Evolutionary conservation across 2,797 vertebrate species (phyloP), one percentile per base, ranked within the genome.

Genomic region (Ispidina lecontei): DNA sequence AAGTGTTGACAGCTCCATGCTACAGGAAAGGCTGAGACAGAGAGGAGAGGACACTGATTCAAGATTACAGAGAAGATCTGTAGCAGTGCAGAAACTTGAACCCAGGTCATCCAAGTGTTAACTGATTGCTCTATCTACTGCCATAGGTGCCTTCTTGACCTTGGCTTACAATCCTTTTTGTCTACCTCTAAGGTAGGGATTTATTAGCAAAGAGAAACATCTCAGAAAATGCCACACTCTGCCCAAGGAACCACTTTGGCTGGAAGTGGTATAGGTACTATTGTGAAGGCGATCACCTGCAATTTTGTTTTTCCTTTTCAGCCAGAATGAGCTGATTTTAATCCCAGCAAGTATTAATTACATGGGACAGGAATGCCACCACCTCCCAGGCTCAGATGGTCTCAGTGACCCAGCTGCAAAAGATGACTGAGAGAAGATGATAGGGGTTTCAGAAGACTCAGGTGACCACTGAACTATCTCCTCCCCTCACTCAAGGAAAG

Each of bases 201-300:
- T 84, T 89, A 70, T 79, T 55, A 79, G 68, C 31, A 73, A 76
- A 79, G 37, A 76, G 51, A 87, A 92, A 94, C 12, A 2, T 58
- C 68, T 82, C 58, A 46, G 71, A 67, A 94, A 95, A 79, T 23
- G 33, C 26, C 75, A 52, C 39, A 5, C 8, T 13, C 59, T 18
- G 39, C 6, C 33, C 60, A 64, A 68, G 41, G 82, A 79, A 56
- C 9, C 21, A 39, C 82, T 91, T 26, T 46, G 60, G 29, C 15
- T 90, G 46, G 31, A 91, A 90, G 16, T 8, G 12, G 33, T 70
- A 52, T 3, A 65, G 9, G 22, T 3, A 44, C 44, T 7, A 33
- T 9, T 1, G 1, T 49, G 52, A 70, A 82, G 88, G 60, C 9
- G 7, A 26, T 4, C 18, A 33, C 6, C 0, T 68, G 60, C 4